phyloP scores from a whole-genome alignment of 2,888 invertebrate genomes.

The Dusona sp. region DNA sequence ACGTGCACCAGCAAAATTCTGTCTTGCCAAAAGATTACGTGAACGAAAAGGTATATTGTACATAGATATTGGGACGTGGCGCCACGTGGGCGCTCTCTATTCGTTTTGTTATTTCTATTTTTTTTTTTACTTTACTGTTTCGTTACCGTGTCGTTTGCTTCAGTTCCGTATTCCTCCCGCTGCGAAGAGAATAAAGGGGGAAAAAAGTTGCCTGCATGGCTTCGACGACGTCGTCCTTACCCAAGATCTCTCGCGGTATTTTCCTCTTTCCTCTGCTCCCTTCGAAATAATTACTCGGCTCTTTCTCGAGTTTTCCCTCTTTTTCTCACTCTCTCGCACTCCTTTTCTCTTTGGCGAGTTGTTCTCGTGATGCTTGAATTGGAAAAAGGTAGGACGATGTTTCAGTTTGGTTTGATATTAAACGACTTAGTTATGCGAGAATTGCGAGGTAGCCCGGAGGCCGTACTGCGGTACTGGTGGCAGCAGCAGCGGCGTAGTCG shows the following conservation, averaged over 20 bases:
- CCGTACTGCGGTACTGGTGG: background rate
- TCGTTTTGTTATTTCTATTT: slow-evolving; percentile 10
- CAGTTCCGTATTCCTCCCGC: background rate
- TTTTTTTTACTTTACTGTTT: background rate
- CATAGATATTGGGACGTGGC: slow-evolving; percentile 61
- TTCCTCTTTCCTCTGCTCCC: slow-evolving; percentile 35
- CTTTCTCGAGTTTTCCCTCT: slow-evolving; percentile 36
- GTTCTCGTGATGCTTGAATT: slow-evolving; percentile 12
- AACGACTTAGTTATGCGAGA: slow-evolving; percentile 63
- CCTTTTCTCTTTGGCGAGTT: background rate
- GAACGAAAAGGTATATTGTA: slow-evolving; percentile 59
- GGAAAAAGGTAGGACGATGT: slow-evolving; percentile 37
- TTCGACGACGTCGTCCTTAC: slow-evolving; percentile 29
- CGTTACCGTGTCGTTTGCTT: background rate
- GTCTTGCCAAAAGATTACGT: slow-evolving; percentile 69
- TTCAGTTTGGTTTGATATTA: slow-evolving; percentile 56
- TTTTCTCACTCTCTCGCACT: slow-evolving; percentile 7
- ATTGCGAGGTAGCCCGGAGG: slow-evolving; percentile 45
- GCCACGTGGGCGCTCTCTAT: slow-evolving; percentile 68
- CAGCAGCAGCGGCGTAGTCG: slow-evolving; percentile 8
- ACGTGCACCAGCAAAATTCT: slow-evolving; percentile 42
- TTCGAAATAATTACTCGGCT: slow-evolving; percentile 57
- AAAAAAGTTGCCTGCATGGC: slow-evolving; percentile 36
- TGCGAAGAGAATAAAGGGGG: background rate
- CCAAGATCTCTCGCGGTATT: slow-evolving; percentile 31